Evolutionary conservation across 2,888 invertebrate genomes (phyloP).

Genomic region (Cantharis rustica): DNA sequence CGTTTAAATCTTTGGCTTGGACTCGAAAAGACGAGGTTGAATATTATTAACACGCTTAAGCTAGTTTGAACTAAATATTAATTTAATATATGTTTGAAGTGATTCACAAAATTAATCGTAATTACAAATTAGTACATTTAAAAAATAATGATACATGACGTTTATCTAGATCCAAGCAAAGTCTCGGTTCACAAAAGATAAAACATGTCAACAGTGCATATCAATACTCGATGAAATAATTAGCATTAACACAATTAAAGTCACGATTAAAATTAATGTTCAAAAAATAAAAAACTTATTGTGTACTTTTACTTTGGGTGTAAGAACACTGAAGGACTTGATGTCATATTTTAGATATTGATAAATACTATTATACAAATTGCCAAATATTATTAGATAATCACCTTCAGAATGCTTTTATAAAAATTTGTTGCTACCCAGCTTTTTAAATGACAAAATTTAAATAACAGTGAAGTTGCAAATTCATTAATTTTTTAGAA

Average conservation of each 20-base stretch:
- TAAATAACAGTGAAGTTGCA: not conserved
- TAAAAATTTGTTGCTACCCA: not conserved
- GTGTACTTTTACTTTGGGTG: not conserved
- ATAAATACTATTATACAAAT: not conserved
- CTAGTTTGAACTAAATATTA: not conserved
- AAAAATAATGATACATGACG: not conserved
- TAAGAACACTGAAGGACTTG: not conserved
- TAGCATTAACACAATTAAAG: not conserved
- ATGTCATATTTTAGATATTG: not conserved
- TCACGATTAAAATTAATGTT: not conserved
- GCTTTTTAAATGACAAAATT: not conserved
- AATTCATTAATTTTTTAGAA: not conserved
- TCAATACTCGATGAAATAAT: constrained; percentile 21
- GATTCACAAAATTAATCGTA: not conserved
- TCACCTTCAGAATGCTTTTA: not conserved
- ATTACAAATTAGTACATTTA: not conserved
- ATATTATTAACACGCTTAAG: not conserved
- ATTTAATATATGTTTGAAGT: not conserved
- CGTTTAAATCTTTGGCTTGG: not conserved
- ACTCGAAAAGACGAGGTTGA: not conserved
- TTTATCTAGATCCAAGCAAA: constrained; percentile 20
- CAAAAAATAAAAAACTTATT: not conserved
- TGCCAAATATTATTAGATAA: not conserved
- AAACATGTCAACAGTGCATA: constrained; percentile 49
- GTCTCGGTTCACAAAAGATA: constrained; percentile 16